Percentiles rank a stretch among this genome's conserved stretches.
These are phyloP conservation scores for Patella ulyssiponensis DNA, from an alignment of 2,888 invertebrate species.

Conservation along the genomic window DNA sequence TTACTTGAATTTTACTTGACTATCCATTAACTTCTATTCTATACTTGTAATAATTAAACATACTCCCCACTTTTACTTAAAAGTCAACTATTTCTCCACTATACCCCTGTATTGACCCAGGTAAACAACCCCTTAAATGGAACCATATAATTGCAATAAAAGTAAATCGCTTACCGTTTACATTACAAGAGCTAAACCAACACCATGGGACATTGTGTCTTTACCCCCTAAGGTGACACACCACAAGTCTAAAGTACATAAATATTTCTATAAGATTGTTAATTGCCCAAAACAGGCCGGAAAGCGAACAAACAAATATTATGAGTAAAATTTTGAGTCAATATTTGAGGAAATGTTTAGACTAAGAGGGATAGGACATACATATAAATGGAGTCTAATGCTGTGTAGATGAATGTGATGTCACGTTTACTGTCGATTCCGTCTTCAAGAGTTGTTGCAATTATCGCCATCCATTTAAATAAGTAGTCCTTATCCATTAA, in stretches of 20 bases:
- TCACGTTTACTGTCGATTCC: too few relatives aligned
- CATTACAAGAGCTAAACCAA: constrained; percentile 5
- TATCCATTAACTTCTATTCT: too few relatives aligned
- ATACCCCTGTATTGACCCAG: background rate
- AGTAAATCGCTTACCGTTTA: background rate
- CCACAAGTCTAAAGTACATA: background rate
- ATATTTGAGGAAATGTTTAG: constrained; percentile 3
- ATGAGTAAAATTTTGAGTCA: constrained; percentile 7
- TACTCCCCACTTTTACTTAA: too few relatives aligned
- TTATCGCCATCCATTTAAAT: too few relatives aligned
- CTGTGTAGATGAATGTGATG: too few relatives aligned
- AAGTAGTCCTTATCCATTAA: too few relatives aligned
- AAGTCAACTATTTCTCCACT: too few relatives aligned
- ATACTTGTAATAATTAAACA: too few relatives aligned
- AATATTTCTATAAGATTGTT: constrained; percentile 5
- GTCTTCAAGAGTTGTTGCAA: too few relatives aligned
- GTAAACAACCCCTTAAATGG: background rate
- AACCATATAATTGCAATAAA: background rate
- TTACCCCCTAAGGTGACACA: background rate
- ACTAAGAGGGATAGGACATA: too few relatives aligned
- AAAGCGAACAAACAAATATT: constrained; percentile 6
- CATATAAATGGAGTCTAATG: too few relatives aligned
- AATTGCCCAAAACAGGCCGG: background rate
- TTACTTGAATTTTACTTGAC: too few relatives aligned
- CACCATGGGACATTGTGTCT: background rate